Conservation (phyloP, 2,888 invertebrate genomes). For the Trichogramma dendrolimi region DNA sequence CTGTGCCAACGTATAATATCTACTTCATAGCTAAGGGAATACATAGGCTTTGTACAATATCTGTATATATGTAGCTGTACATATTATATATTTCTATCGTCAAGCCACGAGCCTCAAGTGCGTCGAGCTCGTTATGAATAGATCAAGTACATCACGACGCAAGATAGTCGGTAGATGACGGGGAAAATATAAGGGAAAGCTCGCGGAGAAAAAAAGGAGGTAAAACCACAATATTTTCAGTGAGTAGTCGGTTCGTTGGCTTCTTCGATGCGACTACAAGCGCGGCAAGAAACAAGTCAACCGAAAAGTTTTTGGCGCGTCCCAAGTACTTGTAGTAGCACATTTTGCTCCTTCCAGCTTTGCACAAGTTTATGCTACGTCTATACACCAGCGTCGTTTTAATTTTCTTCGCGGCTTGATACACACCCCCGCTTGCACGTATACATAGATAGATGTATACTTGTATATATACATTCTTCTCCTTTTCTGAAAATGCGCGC, state of each 20-base stretch:
- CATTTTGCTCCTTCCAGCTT: constrained; percentile 28
- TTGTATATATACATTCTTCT: constrained; percentile 16
- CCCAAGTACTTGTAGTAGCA: constrained; percentile 7
- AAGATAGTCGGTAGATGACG: no score
- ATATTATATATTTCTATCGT: no score
- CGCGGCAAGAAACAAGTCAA: constrained; percentile 6
- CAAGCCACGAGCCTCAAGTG: no score
- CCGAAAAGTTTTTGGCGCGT: constrained; percentile 14
- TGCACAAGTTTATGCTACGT: no score
- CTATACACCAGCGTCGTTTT: constrained; percentile 40
- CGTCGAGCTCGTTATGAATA: no score
- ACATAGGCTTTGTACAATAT: no score
- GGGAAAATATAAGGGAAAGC: no score
- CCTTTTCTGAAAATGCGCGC: constrained; percentile 6
- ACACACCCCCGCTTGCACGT: neutral
- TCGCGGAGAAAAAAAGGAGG: no score
- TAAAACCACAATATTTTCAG: constrained; percentile 29
- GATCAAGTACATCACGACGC: no score
- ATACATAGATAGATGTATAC: constrained; percentile 13
- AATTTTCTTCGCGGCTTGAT: constrained; percentile 53
- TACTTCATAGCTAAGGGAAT: no score
- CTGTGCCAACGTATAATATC: no score
- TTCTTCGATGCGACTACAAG: constrained; percentile 7
- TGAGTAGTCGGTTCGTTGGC: constrained; percentile 12
- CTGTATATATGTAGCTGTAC: no score